Conservation (phyloP, 2,113 vertebrate species). For the Aptenodytes patagonicus region DNA sequence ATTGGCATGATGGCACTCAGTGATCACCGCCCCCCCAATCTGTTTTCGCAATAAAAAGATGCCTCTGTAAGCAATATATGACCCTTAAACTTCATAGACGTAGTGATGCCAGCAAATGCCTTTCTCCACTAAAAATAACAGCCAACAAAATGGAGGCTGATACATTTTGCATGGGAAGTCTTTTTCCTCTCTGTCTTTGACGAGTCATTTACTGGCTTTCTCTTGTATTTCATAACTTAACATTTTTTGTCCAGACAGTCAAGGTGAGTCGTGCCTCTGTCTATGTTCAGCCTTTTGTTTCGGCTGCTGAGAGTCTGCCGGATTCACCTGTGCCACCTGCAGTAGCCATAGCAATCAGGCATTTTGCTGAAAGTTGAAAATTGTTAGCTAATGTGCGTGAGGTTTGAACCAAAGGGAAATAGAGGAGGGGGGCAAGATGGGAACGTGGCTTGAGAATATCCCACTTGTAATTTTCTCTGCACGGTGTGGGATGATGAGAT, state of each 20-base stretch:
- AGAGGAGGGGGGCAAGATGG: not conserved
- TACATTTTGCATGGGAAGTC: not conserved
- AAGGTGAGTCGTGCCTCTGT: not conserved
- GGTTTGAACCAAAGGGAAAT: not conserved
- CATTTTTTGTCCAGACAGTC: not conserved
- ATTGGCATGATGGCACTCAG: rapidly evolving
- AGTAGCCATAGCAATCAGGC: not conserved
- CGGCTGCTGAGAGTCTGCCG: not conserved
- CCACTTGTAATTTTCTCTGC: not conserved
- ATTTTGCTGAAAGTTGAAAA: not conserved
- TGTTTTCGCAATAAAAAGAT: not conserved
- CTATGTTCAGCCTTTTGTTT: not conserved
- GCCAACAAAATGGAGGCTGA: not conserved
- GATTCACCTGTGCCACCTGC: not conserved
- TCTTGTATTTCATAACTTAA: not conserved
- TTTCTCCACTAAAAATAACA: not conserved
- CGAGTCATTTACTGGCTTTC: not conserved
- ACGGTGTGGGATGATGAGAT: not conserved
- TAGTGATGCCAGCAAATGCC: not conserved
- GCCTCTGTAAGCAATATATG: not conserved
- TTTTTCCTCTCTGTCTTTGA: not conserved
- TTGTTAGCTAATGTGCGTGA: not conserved
- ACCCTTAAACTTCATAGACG: not conserved
- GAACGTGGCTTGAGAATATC: not conserved
- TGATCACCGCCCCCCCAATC: not conserved